Evolutionary conservation across 2,888 invertebrate genomes (phyloP).

Genomic region (Noctua fimbriata): DNA sequence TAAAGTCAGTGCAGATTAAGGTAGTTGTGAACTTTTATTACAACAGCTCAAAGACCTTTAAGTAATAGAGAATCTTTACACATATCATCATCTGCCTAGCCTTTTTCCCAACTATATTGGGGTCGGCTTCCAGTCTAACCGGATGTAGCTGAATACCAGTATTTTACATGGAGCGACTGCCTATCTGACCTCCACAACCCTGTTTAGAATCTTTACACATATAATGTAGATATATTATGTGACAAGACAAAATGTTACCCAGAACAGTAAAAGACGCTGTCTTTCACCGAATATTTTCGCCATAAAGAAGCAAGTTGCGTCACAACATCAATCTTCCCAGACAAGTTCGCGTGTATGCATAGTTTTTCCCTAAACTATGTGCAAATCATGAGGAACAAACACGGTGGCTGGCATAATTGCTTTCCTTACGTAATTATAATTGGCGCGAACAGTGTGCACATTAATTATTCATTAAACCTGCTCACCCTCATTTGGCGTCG

Average conservation of each 20-base stretch:
- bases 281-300: not conserved
- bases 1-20: not conserved
- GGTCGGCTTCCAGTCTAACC: too few relatives aligned
- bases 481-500: conserved; percentile 83
- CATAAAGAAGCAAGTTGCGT: conserved; percentile 7
- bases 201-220: not conserved
- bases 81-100: too few relatives aligned
- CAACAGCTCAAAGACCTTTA: not conserved
- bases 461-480: conserved; percentile 88
- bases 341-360: conserved; percentile 61
- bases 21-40: not conserved
- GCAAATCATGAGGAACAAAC: conserved; percentile 67
- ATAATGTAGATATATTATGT: not conserved
- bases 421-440: conserved; percentile 88
- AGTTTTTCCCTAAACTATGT: conserved; percentile 68
- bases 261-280: not conserved
- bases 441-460: conserved; percentile 86
- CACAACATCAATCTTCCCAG: conserved; percentile 28
- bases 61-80: not conserved
- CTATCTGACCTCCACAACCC: too few relatives aligned
- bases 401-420: conserved; percentile 77
- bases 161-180: too few relatives aligned
- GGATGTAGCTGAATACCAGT: too few relatives aligned
- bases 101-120: too few relatives aligned
- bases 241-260: not conserved